A percentile compares a stretch with the other conserved stretches of the same genome.
These are phyloP conservation scores for Lamellibrachia columna DNA, from an alignment of 2,888 invertebrate genomes.

Conservation along the genomic window DNA sequence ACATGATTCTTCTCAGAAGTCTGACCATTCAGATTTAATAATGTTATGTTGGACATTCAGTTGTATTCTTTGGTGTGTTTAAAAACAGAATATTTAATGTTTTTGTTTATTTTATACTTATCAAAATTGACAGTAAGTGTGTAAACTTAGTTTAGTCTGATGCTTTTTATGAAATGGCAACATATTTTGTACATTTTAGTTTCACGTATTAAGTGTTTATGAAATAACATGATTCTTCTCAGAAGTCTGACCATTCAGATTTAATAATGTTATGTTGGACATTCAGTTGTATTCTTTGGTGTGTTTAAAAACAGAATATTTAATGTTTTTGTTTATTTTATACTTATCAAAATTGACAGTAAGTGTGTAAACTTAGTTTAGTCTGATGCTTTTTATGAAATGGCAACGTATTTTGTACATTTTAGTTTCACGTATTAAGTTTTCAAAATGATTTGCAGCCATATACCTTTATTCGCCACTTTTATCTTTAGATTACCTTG, in stretches of 20 bases:
- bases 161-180: no score
- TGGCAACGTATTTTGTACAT: no score
- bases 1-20: conserved; percentile 14
- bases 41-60: neutral
- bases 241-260: neutral
- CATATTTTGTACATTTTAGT: no score
- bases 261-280: neutral
- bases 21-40: neutral
- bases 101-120: no score
- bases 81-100: no score
- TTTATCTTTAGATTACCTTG: neutral
- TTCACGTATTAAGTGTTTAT: conserved; percentile 55
- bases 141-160: no score
- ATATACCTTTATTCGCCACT: no score
- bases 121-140: neutral
- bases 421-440: neutral
- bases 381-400: no score
- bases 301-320: no score
- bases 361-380: neutral
- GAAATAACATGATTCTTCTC: conserved; percentile 42
- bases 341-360: neutral
- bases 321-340: no score
- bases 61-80: no score
- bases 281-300: neutral
- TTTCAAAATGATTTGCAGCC: neutral